Evolutionary conservation across 2,797 vertebrate species (phyloP).

Genomic region (Argyrosomus regius): DNA sequence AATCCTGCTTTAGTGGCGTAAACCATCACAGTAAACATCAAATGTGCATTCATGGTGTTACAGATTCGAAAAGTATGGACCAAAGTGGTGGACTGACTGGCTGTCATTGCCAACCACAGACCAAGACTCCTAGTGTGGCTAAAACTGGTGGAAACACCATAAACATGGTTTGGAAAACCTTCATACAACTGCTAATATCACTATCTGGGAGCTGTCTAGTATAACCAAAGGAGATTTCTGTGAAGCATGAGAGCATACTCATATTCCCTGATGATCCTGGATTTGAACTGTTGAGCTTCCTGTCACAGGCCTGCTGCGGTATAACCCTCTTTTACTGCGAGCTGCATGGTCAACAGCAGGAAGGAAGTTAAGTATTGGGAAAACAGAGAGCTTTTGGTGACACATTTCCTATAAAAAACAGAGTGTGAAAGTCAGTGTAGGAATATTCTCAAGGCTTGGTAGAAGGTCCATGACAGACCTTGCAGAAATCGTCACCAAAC

Average conservation of each 20-base stretch:
- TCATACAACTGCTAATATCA: too few species aligned
- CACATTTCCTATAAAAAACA: constrained; percentile 23
- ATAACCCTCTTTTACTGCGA: background rate
- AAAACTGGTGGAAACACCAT: too few species aligned
- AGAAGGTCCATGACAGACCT: background rate
- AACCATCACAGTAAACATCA: background rate
- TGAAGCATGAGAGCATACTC: background rate
- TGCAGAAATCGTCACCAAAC: background rate
- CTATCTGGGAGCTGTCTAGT: too few species aligned
- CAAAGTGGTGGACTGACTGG: too few species aligned
- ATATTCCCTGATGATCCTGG: constrained; percentile 22
- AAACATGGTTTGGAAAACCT: too few species aligned
- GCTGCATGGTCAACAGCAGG: constrained; percentile 15
- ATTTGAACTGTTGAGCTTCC: constrained; percentile 42
- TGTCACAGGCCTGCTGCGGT: constrained; percentile 15
- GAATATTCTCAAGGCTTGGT: background rate
- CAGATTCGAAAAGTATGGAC: too few species aligned
- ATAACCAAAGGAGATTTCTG: background rate
- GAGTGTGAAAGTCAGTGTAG: background rate
- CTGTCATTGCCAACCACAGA: too few species aligned
- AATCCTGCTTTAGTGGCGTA: background rate
- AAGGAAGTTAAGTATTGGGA: constrained; percentile 23
- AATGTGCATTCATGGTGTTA: too few species aligned
- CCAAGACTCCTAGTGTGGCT: too few species aligned
- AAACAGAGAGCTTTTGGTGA: constrained; percentile 24